These are phyloP conservation scores for Melieria omissa DNA, from an alignment of 2,888 invertebrate genomes.

Conservation along the genomic window DNA sequence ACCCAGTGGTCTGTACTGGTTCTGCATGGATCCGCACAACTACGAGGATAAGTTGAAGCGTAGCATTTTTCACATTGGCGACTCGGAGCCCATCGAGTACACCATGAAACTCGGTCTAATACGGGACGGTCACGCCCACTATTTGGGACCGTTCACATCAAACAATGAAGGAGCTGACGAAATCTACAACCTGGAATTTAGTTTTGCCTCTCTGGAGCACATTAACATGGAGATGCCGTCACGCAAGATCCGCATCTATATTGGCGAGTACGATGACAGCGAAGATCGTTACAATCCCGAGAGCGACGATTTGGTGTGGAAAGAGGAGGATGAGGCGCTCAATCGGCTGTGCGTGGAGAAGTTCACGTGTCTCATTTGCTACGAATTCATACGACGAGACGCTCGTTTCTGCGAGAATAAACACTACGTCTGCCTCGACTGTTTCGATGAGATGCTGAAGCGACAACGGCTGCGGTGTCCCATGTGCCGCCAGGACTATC, in stretches of 20 bases:
- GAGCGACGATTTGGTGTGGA: conserved; percentile 34
- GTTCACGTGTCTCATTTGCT: conserved; percentile 47
- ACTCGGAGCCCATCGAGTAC: conserved; percentile 44
- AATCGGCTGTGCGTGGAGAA: conserved; percentile 40
- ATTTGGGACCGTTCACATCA: conserved; percentile 39
- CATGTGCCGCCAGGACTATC: conserved; percentile 44
- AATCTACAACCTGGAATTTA: conserved; percentile 37
- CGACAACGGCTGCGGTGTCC: conserved; percentile 43
- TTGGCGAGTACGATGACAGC: conserved; percentile 45
- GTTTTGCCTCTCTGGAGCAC: conserved; percentile 29
- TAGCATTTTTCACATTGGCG: conserved; percentile 51
- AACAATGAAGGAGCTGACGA: conserved; percentile 11
- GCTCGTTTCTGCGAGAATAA: conserved; percentile 48
- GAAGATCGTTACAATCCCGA: conserved; percentile 39
- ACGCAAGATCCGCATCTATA: conserved; percentile 42
- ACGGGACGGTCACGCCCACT: conserved; percentile 38
- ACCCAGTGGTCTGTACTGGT: conserved; percentile 47
- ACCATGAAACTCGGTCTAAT: conserved; percentile 43
- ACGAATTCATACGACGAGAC: conserved; percentile 46
- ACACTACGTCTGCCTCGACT: conserved; percentile 46
- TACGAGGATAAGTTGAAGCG: conserved; percentile 33
- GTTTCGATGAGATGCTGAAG: conserved; percentile 36
- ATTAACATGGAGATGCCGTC: conserved; percentile 38
- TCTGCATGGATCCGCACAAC: conserved; percentile 32
- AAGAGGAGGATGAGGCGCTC: conserved; percentile 35